Evolutionary conservation across 1,140 invertebrate species (phyloP), one percentile per base, ranked within the genome.

Genomic region (Teleopsis dalmanni): DNA sequence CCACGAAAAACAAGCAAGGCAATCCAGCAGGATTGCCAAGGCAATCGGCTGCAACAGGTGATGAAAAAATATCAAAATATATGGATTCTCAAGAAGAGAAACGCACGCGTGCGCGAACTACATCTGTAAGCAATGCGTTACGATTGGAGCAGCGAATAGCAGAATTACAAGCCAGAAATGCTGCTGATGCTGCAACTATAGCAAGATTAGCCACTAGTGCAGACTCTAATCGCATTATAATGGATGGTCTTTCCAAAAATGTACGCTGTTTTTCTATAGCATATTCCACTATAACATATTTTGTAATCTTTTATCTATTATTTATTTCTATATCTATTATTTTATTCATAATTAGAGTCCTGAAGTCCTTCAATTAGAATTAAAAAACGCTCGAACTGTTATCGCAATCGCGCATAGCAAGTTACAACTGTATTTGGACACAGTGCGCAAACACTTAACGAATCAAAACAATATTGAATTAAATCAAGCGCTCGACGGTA

Each of bases 371-470:
- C 55, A 62, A 8, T 45, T 64, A 27, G 71, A 75, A 52, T 47
- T 75, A 13, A 64, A 70, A 45, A 70, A 74, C 47, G 68, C 68
- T 3, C 64, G 69, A 31, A 68, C 61, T 11, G 58, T 74, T 4
- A 73, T 75, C 38, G 56, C 62, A 14, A 60, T 75, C 25, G 64
- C 68, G 4, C 55, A 62, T 10, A 50, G 62, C 29, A 74, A 74
- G 41, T 46, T 75, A 21, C 50, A 57, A 11, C 63, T 63, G 10
- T 75, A 75, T 57, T 47, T 72, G 33, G 25, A 18, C 19, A 62
- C 60, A 2, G 56, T 75, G 18, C 56, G 62, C 8, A 59, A 63
- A 22, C 59, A 66, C 50, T 54, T 72, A 22, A 50, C 56, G 13
- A 58, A 51, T 35, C 54, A 60, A 37, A 14, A 27, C 13, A 44